Evolutionary conservation across 2,113 vertebrate species (phyloP).

Genomic region (Calcarius ornatus): DNA sequence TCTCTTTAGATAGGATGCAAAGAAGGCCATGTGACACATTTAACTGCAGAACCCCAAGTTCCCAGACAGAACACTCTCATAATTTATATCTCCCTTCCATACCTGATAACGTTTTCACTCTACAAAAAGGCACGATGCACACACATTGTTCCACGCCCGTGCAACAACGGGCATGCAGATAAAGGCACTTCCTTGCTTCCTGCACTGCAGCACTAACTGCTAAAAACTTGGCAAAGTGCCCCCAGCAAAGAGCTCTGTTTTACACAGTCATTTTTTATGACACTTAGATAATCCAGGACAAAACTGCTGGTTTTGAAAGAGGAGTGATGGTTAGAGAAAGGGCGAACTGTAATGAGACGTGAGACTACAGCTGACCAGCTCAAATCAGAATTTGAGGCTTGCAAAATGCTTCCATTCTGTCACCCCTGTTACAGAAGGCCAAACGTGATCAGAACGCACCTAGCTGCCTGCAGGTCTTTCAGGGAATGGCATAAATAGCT

Average conservation of each 20-base stretch:
- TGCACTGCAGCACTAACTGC: not conserved
- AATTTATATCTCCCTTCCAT: not conserved
- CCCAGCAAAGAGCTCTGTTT: not conserved
- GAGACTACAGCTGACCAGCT: not conserved
- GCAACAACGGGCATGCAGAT: accelerated
- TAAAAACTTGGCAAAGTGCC: not conserved
- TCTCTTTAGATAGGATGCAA: not conserved
- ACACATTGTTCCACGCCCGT: no score
- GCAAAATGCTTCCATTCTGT: not conserved
- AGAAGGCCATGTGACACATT: not conserved
- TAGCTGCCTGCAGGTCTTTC: not conserved
- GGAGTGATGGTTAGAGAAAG: not conserved
- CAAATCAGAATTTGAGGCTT: not conserved
- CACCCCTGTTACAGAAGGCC: not conserved
- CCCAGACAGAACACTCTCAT: not conserved
- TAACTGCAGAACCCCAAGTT: not conserved
- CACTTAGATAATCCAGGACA: not conserved
- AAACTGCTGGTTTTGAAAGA: not conserved
- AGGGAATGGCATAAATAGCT: not conserved
- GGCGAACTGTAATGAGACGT: not conserved
- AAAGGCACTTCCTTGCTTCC: not conserved
- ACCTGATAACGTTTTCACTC: not conserved
- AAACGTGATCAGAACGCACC: not conserved
- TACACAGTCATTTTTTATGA: not conserved
- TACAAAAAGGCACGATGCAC: accelerated